Evolutionary conservation across 2,888 invertebrate species (phyloP).

Genomic region (Erynnis tages): DNA sequence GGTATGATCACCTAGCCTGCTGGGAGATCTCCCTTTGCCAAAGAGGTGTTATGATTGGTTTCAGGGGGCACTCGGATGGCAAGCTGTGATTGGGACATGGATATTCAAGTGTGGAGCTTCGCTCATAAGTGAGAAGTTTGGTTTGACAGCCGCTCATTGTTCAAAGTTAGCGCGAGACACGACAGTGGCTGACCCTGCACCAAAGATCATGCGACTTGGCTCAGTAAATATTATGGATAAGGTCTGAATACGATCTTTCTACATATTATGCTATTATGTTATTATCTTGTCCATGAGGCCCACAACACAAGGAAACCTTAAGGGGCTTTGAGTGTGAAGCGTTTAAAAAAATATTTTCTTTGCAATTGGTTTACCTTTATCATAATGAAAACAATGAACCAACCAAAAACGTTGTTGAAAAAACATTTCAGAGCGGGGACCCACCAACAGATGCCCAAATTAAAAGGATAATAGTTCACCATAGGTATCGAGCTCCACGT

Average conservation of each 20-base stretch:
- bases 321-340: too few species aligned
- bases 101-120: slow-evolving; percentile 81
- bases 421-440: too few species aligned
- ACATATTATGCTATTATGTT: too few species aligned
- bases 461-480: slow-evolving; percentile 34
- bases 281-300: too few species aligned
- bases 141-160: slow-evolving; percentile 86
- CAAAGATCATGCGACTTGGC: slow-evolving; percentile 46
- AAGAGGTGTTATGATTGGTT: too few species aligned
- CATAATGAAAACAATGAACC: too few species aligned
- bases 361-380: too few species aligned
- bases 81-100: slow-evolving; percentile 39
- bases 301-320: too few species aligned
- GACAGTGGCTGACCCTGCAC: slow-evolving; percentile 34
- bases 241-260: neutral
- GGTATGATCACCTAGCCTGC: too few species aligned
- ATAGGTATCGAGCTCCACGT: slow-evolving; percentile 34
- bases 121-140: slow-evolving; percentile 80
- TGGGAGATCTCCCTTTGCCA: too few species aligned
- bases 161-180: slow-evolving; percentile 36
- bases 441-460: slow-evolving; percentile 32
- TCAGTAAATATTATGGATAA: slow-evolving; percentile 7
- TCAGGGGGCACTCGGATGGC: slow-evolving; percentile 52
- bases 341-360: too few species aligned
- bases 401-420: too few species aligned